Percentiles rank a stretch among this genome's conserved stretches.
These are phyloP conservation scores for Tachycineta bicolor DNA, from an alignment of 2,113 vertebrate genomes.

Conservation along the genomic window DNA sequence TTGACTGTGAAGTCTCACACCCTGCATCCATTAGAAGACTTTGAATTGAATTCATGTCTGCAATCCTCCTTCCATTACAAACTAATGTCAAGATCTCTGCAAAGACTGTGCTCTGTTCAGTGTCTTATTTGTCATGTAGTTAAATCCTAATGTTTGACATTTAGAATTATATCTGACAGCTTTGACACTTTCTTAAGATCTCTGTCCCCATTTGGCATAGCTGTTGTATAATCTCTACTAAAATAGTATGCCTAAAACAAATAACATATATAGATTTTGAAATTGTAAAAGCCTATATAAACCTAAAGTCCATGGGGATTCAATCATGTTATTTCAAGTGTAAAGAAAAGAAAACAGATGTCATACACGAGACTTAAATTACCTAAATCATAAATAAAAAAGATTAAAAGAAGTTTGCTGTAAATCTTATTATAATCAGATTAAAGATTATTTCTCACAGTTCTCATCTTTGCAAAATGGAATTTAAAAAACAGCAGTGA, in stretches of 20 bases:
- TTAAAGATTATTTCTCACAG: not conserved
- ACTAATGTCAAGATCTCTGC: not conserved
- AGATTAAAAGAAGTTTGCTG: not conserved
- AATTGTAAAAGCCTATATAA: constrained; percentile 6
- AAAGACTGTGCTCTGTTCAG: constrained; percentile 11
- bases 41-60: not conserved
- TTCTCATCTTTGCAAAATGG: not conserved
- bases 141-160: constrained; percentile 49
- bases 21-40: not conserved
- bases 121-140: constrained; percentile 27
- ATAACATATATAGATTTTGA: not conserved
- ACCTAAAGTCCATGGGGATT: not conserved
- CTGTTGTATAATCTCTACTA: constrained; percentile 6
- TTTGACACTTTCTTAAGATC: not conserved
- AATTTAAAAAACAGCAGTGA: not conserved
- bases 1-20: not conserved
- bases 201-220: not conserved
- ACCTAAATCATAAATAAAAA: constrained; percentile 5
- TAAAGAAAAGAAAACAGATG: constrained; percentile 23
- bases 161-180: constrained; percentile 21
- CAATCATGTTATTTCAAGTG: not conserved
- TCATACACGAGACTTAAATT: not conserved
- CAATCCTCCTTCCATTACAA: not conserved
- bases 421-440: not conserved
- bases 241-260: not conserved